A percentile compares a stretch with the other conserved stretches of the same genome.
Evolutionary conservation across 2,797 vertebrate genomes (phyloP).

Genomic region (Tympanoctomys barrerae): DNA sequence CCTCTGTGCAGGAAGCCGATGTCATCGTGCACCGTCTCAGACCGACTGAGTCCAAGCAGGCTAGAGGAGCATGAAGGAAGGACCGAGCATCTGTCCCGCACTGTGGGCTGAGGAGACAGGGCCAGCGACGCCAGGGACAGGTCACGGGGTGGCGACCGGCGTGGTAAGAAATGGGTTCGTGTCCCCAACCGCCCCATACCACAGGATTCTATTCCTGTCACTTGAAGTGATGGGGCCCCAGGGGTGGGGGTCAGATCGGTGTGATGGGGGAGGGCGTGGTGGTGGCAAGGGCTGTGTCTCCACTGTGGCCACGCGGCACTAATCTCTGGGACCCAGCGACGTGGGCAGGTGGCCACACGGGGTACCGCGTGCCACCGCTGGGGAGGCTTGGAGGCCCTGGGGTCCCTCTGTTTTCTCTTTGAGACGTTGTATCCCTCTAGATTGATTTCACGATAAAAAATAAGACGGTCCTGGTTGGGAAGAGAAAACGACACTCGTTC

Average conservation of each 20-base stretch:
- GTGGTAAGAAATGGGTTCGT: neutral
- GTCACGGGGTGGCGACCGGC: neutral
- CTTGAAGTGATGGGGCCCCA: neutral
- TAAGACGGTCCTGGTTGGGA: neutral
- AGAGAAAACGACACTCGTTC: neutral
- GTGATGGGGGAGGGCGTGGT: neutral
- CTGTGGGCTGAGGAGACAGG: neutral
- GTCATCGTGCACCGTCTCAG: neutral
- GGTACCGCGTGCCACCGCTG: neutral
- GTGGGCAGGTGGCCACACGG: fast-evolving
- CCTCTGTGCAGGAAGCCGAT: too few species aligned
- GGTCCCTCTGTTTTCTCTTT: too few species aligned
- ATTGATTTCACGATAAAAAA: neutral
- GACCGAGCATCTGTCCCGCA: neutral
- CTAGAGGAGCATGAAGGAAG: neutral
- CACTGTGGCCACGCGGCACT: neutral
- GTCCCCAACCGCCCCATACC: neutral
- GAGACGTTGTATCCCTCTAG: neutral
- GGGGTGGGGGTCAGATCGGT: neutral
- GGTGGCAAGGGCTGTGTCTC: neutral
- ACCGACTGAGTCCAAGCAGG: neutral
- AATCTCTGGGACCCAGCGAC: neutral
- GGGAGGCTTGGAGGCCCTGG: neutral
- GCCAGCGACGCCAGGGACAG: neutral
- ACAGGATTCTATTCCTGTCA: too few species aligned